These are phyloP conservation scores for Rhynchonycteris naso DNA, from an alignment of 2,797 vertebrate species.

Conservation along the genomic window DNA sequence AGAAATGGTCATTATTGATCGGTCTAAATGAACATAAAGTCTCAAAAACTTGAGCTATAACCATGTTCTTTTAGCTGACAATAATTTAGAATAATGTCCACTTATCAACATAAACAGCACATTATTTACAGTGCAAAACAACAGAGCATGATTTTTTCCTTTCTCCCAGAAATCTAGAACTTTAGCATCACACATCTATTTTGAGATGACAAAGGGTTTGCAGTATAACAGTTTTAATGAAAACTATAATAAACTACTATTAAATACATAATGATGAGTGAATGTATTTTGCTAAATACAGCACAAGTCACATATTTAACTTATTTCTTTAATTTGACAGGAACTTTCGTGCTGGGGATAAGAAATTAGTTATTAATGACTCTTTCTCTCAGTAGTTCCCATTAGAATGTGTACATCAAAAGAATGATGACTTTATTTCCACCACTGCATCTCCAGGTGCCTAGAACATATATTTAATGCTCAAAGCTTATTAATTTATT, in stretches of 20 bases:
- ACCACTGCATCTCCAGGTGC: background rate
- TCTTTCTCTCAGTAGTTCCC: background rate
- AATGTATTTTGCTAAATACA: background rate
- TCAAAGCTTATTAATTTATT: background rate
- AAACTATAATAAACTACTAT: background rate
- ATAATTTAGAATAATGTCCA: slow-evolving; percentile 28
- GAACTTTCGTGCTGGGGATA: background rate
- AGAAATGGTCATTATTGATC: slow-evolving; percentile 9
- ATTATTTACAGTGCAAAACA: background rate
- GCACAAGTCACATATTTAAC: background rate
- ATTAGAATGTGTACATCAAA: background rate
- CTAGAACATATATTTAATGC: background rate
- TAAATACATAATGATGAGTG: background rate
- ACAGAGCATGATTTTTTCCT: background rate
- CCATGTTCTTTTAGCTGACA: background rate
- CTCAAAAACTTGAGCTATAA: background rate
- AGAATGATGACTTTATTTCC: background rate
- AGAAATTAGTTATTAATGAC: background rate
- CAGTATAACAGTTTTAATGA: background rate
- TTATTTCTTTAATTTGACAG: background rate
- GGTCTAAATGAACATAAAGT: background rate
- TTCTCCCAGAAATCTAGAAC: slow-evolving; percentile 14
- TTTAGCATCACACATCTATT: background rate
- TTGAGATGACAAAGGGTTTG: background rate
- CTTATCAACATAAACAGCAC: background rate